phyloP scores from a whole-genome alignment of 37 sponge, comb jelly and placozoan genomes.

The Eunapius fragilis region DNA sequence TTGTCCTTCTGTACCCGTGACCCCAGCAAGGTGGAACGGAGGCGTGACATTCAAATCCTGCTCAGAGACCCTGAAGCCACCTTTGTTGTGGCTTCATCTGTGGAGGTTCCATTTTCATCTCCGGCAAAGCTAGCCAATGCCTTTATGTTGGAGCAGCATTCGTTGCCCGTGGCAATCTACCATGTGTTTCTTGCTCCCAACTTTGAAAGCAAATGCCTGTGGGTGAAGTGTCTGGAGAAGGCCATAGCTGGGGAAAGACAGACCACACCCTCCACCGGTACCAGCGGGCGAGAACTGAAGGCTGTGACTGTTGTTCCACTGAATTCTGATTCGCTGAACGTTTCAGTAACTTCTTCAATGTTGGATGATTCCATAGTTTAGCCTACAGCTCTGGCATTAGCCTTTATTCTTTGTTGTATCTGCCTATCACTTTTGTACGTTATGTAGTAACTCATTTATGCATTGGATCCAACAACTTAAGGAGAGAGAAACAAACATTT shows the following conservation, averaged over 20 bases:
- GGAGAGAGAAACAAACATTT: too few species aligned
- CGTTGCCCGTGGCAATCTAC: neutral
- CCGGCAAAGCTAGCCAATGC: neutral
- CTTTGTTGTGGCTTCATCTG: slow-evolving; percentile 1
- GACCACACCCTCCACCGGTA: neutral
- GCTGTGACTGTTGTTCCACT: slow-evolving; percentile 31
- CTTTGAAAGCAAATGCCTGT: slow-evolving; percentile 25
- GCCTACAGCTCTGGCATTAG: neutral
- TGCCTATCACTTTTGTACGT: too few species aligned
- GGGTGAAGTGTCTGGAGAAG: slow-evolving; percentile 35
- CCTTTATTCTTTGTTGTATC: neutral
- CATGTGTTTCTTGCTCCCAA: neutral
- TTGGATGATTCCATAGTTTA: neutral
- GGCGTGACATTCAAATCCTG: neutral
- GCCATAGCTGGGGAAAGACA: neutral
- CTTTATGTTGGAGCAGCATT: slow-evolving; percentile 24
- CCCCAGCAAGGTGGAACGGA: slow-evolving; percentile 2
- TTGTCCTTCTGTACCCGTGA: slow-evolving; percentile 41
- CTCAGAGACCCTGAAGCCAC: neutral
- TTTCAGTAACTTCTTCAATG: slow-evolving; percentile 33
- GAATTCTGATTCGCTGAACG: neutral
- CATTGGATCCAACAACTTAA: too few species aligned
- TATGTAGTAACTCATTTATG: too few species aligned
- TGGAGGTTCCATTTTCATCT: neutral
- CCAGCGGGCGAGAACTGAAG: slow-evolving; percentile 16